These are phyloP conservation scores for Cephus pygmeus DNA, from an alignment of 2,888 invertebrate species.

Conservation along the genomic window DNA sequence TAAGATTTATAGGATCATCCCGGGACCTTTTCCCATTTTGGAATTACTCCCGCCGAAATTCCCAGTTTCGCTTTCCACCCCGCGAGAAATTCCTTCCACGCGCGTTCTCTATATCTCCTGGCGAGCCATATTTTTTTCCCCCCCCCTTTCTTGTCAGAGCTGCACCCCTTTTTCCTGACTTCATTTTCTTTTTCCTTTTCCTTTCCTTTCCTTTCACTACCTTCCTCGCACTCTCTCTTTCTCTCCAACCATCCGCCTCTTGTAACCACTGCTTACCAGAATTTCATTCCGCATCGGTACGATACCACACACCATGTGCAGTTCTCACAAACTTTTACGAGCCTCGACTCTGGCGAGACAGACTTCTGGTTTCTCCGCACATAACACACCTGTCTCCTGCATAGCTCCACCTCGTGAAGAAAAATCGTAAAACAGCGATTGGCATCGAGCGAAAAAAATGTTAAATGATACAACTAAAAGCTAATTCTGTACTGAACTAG, in stretches of 20 bases:
- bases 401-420: background rate
- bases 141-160: slow-evolving; percentile 16
- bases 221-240: background rate
- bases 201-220: background rate
- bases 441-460: background rate
- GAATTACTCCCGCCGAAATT: background rate
- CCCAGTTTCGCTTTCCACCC: background rate
- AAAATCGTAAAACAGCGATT: background rate
- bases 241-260: background rate
- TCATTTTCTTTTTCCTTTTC: background rate
- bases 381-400: background rate
- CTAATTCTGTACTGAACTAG: background rate
- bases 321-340: background rate
- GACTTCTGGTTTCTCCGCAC: background rate
- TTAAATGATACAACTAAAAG: background rate
- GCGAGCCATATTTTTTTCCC: slow-evolving; percentile 12
- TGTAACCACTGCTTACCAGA: slow-evolving; percentile 8
- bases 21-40: background rate
- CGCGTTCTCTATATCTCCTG: background rate
- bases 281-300: slow-evolving; percentile 38
- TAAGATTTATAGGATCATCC: slow-evolving; percentile 37
- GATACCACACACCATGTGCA: slow-evolving; percentile 16
- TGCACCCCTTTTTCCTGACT: slow-evolving; percentile 17
- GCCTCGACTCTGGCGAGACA: background rate
- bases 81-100: background rate